Percentiles rank a stretch among this genome's conserved stretches.
These are phyloP conservation scores for Sylvia atricapilla DNA, from an alignment of 2,113 vertebrate species.

Conservation along the genomic window DNA sequence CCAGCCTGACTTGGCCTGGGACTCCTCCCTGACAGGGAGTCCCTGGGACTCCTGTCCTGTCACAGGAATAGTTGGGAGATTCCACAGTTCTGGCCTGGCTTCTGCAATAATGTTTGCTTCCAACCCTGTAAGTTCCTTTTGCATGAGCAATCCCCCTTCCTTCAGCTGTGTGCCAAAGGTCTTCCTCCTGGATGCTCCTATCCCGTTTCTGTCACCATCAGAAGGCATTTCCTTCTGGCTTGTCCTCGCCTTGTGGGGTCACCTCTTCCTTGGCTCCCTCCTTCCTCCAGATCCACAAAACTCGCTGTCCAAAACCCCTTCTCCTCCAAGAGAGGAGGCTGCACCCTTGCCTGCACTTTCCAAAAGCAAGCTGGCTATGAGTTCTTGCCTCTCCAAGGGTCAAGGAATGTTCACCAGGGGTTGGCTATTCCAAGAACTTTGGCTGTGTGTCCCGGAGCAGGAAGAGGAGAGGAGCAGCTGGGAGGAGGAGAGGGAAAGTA, in stretches of 20 bases:
- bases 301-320: background rate
- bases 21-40: background rate
- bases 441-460: background rate
- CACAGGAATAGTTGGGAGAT: background rate
- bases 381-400: background rate
- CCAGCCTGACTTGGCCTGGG: background rate
- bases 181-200: background rate
- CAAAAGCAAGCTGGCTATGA: background rate
- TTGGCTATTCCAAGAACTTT: background rate
- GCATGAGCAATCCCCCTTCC: background rate
- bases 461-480: background rate
- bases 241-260: background rate
- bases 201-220: background rate
- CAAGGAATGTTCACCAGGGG: fast-evolving
- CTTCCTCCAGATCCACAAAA: background rate
- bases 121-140: background rate
- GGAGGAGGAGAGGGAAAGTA: background rate
- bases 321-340: background rate
- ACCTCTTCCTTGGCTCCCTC: background rate
- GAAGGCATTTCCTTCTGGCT: background rate
- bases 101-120: fast-evolving
- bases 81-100: background rate
- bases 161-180: background rate
- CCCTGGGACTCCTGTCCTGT: background rate
- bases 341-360: background rate